These are phyloP conservation scores for Hoplodrina ambigua DNA, from an alignment of 2,888 invertebrate genomes.

Conservation along the genomic window DNA sequence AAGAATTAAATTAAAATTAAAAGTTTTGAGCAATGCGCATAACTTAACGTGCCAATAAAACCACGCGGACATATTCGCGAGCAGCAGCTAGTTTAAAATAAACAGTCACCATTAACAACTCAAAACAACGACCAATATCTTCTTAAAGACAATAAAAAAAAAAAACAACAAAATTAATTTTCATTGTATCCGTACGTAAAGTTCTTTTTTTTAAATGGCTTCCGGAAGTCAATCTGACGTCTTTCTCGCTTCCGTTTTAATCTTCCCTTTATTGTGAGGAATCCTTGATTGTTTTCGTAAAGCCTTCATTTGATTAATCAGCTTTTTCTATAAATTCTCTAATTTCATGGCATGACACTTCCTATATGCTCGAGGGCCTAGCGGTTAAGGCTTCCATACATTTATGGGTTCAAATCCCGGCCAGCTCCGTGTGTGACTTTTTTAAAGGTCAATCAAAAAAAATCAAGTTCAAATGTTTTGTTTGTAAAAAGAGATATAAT, in stretches of 20 bases:
- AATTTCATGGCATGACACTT: slow-evolving; percentile 44
- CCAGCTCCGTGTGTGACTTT: no score
- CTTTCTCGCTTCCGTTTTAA: slow-evolving; percentile 55
- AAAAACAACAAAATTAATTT: slow-evolving; percentile 45
- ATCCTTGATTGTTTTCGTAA: slow-evolving; percentile 46
- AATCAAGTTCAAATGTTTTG: no score
- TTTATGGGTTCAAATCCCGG: no score
- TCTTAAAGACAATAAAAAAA: slow-evolving; percentile 44
- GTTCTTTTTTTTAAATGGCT: slow-evolving; percentile 45
- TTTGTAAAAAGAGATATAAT: no score
- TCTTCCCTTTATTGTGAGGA: slow-evolving; percentile 56
- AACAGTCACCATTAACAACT: not conserved
- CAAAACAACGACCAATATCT: slow-evolving; percentile 13
- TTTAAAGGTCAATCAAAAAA: no score
- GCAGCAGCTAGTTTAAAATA: no score
- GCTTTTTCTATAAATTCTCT: slow-evolving; percentile 55
- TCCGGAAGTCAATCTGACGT: slow-evolving; percentile 49
- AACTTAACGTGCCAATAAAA: no score
- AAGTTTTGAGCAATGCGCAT: no score
- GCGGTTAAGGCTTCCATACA: not conserved
- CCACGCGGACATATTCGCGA: no score
- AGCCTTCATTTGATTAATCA: slow-evolving; percentile 53
- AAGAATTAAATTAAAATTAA: no score
- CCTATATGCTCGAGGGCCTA: not conserved
- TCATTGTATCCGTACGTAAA: slow-evolving; percentile 23